phyloP scores from a whole-genome alignment of 2,113 vertebrate species.

The Craseonycteris thonglongyai region DNA sequence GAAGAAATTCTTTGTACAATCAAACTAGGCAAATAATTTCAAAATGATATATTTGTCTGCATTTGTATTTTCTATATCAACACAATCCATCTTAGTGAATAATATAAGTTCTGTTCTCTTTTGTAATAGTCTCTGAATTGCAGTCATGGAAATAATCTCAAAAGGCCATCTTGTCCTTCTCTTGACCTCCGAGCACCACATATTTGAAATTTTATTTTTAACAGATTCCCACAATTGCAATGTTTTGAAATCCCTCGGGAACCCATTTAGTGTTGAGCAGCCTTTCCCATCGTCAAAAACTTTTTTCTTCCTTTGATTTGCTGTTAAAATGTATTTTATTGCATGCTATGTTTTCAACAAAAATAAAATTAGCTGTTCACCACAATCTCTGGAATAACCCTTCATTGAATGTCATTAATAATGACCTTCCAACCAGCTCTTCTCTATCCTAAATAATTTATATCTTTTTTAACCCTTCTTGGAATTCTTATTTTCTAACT shows the following conservation, averaged over 20 bases:
- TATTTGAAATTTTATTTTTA: conserved; percentile 56
- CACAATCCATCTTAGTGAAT: neutral
- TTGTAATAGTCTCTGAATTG: neutral
- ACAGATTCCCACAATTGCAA: conserved; percentile 12
- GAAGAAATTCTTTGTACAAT: neutral
- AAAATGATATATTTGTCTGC: neutral
- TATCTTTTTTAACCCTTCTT: conserved; percentile 14
- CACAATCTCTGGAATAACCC: neutral
- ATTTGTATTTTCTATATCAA: neutral
- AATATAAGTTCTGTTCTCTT: neutral
- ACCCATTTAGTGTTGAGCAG: conserved; percentile 21
- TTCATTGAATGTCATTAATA: neutral
- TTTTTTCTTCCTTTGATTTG: conserved; percentile 42
- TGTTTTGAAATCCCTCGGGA: conserved; percentile 20
- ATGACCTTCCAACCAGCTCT: neutral
- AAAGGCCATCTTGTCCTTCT: conserved; percentile 57
- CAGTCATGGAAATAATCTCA: conserved; percentile 31
- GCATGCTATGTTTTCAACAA: neutral
- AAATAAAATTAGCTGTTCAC: conserved; percentile 13
- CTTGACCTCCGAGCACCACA: conserved; percentile 38
- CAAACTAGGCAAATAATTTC: neutral
- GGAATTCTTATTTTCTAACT: neutral
- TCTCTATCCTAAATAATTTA: neutral
- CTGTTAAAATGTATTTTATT: conserved; percentile 57
- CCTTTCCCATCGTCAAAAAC: conserved; percentile 10